Evolutionary conservation across 2,797 vertebrate species (phyloP), one percentile per base, ranked within the genome.

Genomic region (Spondyliosoma cantharus): DNA sequence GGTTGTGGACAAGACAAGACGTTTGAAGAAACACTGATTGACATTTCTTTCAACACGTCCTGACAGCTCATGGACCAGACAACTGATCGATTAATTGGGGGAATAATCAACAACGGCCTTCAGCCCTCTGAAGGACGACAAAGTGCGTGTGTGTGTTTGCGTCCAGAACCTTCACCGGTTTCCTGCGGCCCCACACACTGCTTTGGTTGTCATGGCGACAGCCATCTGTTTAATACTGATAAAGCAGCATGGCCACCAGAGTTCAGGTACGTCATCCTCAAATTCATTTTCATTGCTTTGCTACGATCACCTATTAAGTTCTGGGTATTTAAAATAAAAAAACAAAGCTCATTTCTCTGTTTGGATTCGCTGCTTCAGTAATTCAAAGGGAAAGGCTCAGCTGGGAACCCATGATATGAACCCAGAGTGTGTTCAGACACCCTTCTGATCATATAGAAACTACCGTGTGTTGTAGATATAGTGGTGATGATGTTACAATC

Each of bases 151-250:
- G n/a, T n/a, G n/a, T 20, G 42, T 63, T n/a, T 20, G 11, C 32
- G 29, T 13, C 1, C 0, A 46, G 22, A 24, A 16, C 9, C 2
- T 52, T 17, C 27, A 46, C 32, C 25, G 17, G 65, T 32, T 20
- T 29, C 37, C 8, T 14, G 5, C 46, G 29, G 8, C 64, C 59
- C 15, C 46, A 37, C 37, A 37, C 69, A 16, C 49, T 17, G 14
- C 65, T 48, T 5, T 4, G 20, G 66, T 67, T 49, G 59, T 45
- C 77, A 76, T 27, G 50, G 3, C 64, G 12, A 60, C 20, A 0
- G 3, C 58, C 80, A 58, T 82, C 71, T 80, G 87, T 56, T 83
- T 9, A 49, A 37, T 43, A 12, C 67, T 82, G 88, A 91, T 90
- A 82, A 86, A 65, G 43, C 76, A 61, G 25, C 22, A 19, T 12